A percentile compares a stretch with the other conserved stretches of the same genome.
These are phyloP conservation scores for Drosophila algonquin DNA, from an alignment of 2,888 invertebrate genomes.

Conservation along the genomic window DNA sequence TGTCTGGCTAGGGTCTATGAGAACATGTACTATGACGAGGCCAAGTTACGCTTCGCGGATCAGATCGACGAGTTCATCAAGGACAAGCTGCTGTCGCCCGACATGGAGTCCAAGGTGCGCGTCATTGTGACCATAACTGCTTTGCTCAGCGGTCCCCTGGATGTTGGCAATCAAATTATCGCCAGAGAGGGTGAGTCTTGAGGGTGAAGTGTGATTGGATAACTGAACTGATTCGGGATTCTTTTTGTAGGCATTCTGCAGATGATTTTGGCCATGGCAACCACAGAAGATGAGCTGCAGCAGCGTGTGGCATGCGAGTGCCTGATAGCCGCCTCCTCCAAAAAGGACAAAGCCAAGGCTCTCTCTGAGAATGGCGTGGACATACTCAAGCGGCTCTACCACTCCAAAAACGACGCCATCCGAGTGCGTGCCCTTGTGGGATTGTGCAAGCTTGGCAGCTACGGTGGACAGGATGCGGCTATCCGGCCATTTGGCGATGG, in stretches of 20 bases:
- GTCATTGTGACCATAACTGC: conserved; percentile 95
- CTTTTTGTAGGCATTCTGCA: conserved; percentile 88
- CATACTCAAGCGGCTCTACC: conserved; percentile 96
- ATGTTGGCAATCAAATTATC: conserved; percentile 94
- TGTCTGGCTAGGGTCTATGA: conserved; percentile 96
- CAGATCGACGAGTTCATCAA: conserved; percentile 94
- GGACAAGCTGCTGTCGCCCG: conserved; percentile 92
- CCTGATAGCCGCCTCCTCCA: conserved; percentile 97
- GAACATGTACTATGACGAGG: conserved; percentile 96
- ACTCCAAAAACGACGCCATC: conserved; percentile 94
- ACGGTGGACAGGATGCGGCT: conserved; percentile 98
- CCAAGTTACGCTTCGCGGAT: conserved; percentile 88
- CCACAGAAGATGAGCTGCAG: conserved; percentile 94
- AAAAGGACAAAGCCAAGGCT: conserved; percentile 97
- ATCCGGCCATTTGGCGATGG: conserved; percentile 97
- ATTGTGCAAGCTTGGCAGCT: conserved; percentile 96
- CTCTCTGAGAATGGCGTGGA: conserved; percentile 95
- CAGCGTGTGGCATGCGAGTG: conserved; percentile 98
- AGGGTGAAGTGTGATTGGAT: background rate
- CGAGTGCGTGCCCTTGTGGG: conserved; percentile 95
- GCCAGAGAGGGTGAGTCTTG: conserved; percentile 88
- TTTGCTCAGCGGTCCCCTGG: conserved; percentile 94
- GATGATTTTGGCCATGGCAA: conserved; percentile 98
- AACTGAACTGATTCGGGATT: background rate
- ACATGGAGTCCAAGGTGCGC: conserved; percentile 94